Conservation (phyloP, 2,113 vertebrate species). For the Anarrhichthys ocellatus region DNA sequence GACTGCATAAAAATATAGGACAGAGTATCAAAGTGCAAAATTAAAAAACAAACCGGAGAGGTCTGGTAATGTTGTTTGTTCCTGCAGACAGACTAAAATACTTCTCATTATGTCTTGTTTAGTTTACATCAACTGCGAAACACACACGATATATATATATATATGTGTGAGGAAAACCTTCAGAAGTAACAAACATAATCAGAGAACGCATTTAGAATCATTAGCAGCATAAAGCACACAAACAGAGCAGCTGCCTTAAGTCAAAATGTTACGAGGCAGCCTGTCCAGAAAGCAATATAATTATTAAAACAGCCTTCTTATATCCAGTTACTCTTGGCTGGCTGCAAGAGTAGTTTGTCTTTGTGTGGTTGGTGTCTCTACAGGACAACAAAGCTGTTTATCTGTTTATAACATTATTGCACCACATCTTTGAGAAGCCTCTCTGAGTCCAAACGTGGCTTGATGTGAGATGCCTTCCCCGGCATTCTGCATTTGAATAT, state of each 20-base stretch:
- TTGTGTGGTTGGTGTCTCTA: constrained; percentile 47
- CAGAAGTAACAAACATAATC: constrained; percentile 55
- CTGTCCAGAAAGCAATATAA: constrained; percentile 44
- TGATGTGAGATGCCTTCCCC: constrained; percentile 51
- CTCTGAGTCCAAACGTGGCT: constrained; percentile 56
- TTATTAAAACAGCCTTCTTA: constrained; percentile 28
- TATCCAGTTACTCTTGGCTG: constrained; percentile 34
- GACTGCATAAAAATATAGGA: constrained; percentile 36
- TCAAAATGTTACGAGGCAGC: constrained; percentile 47
- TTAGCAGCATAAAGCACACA: constrained; percentile 52
- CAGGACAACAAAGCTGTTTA: constrained; percentile 63
- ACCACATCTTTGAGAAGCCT: constrained; percentile 45
- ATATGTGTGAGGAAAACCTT: constrained; percentile 34
- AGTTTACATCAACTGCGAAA: constrained; percentile 59
- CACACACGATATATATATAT: constrained; percentile 1
- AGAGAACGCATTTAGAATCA: constrained; percentile 64
- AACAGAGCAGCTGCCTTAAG: constrained; percentile 58
- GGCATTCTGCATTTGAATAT: constrained; percentile 60
- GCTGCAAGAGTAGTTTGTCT: constrained; percentile 25
- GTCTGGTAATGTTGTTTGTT: constrained; percentile 67
- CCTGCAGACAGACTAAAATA: constrained; percentile 43
- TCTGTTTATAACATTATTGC: constrained; percentile 60
- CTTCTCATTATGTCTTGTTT: constrained; percentile 75
- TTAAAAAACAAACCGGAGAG: constrained; percentile 68
- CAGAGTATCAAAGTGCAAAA: constrained; percentile 57